Percentiles rank a stretch among this genome's conserved stretches.
Evolutionary conservation across 2,113 vertebrate genomes (phyloP).

Genomic region (Oreochromis niloticus): DNA sequence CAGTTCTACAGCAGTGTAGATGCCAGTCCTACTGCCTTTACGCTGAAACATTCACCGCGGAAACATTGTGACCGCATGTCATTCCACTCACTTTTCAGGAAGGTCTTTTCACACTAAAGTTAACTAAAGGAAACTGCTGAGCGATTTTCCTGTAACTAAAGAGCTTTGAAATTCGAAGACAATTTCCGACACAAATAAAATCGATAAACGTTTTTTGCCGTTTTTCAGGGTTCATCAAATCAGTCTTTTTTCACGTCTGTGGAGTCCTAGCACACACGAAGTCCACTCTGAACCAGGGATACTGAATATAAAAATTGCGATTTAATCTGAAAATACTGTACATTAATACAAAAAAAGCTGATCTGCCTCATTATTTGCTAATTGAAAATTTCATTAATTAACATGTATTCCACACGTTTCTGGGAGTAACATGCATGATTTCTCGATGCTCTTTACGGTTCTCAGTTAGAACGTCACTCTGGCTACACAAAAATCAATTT

Average conservation of each 20-base stretch:
- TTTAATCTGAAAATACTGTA: neutral
- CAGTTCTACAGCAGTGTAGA: accelerated
- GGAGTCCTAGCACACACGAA: too few relatives aligned
- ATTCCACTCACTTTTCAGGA: neutral
- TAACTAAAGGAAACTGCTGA: neutral
- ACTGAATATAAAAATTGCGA: neutral
- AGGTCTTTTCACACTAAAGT: neutral
- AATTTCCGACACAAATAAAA: neutral
- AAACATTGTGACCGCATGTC: neutral
- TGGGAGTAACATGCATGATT: neutral
- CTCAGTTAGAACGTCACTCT: neutral
- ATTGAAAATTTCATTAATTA: neutral
- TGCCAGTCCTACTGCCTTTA: neutral
- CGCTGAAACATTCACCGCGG: neutral
- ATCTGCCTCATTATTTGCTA: accelerated
- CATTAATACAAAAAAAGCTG: neutral
- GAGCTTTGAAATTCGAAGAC: neutral
- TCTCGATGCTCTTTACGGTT: neutral
- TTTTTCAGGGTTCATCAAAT: neutral
- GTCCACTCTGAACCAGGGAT: neutral
- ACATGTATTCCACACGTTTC: neutral
- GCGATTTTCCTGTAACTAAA: neutral
- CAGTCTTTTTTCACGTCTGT: accelerated
- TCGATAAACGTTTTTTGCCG: neutral
- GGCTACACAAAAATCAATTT: accelerated